phyloP scores from a whole-genome alignment of 2,797 vertebrate genomes.

The Knipowitschia caucasica region DNA sequence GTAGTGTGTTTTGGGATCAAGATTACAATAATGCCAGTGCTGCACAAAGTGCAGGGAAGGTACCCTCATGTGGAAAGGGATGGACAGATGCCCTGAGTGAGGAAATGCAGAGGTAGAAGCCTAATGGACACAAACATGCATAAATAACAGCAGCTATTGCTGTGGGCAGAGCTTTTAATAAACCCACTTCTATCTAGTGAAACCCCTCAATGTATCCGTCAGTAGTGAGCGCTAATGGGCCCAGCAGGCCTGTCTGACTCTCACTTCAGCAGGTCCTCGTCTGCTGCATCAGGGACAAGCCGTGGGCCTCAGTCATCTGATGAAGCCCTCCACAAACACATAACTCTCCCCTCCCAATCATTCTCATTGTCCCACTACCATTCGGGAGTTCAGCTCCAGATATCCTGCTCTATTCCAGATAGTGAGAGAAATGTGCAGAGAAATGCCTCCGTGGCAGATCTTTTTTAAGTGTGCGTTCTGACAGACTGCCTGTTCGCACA shows the following conservation, averaged over 20 bases:
- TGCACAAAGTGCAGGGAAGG: constrained; percentile 72
- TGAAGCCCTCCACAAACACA: constrained; percentile 63
- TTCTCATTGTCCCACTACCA: constrained; percentile 48
- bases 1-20: constrained; percentile 78
- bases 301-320: constrained; percentile 54
- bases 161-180: constrained; percentile 80
- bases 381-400: constrained; percentile 35
- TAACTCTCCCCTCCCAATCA: constrained; percentile 58
- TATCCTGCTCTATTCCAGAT: constrained; percentile 43
- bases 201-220: constrained; percentile 68
- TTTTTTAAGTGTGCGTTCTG: constrained; percentile 63
- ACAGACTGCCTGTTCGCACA: constrained; percentile 67
- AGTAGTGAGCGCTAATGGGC: constrained; percentile 70
- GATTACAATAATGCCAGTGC: constrained; percentile 92
- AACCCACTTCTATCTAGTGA: constrained; percentile 67
- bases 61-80: constrained; percentile 68
- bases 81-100: constrained; percentile 74
- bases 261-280: constrained; percentile 66
- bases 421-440: constrained; percentile 30
- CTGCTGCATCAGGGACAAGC: constrained; percentile 45
- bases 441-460: constrained; percentile 68
- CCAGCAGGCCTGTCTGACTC: constrained; percentile 66
- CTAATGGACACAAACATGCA: constrained; percentile 98
- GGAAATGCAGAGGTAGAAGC: constrained; percentile 87
- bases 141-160: constrained; percentile 87